Conservation (phyloP, 2,888 invertebrate genomes). For the Pocota personata region DNA sequence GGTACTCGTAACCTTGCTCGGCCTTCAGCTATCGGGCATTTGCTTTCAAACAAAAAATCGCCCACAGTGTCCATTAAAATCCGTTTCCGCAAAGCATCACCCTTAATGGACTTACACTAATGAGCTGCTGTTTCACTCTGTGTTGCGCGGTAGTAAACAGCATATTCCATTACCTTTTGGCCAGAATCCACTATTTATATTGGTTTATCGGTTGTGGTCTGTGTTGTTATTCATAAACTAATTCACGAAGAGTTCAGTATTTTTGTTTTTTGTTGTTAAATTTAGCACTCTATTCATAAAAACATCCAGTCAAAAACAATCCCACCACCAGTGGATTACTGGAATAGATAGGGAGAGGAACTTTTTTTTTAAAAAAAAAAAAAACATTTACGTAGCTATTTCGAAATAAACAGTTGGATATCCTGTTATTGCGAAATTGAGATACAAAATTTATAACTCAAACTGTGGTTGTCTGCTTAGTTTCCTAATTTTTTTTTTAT, state of each 20-base stretch:
- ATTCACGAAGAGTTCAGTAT: not conserved
- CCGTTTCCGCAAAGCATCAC: not conserved
- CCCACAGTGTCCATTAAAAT: not conserved
- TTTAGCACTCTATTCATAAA: slow-evolving; percentile 52
- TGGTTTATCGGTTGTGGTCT: slow-evolving; percentile 2
- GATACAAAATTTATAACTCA: slow-evolving; percentile 14
- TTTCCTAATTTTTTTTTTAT: not conserved
- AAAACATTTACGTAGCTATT: slow-evolving; percentile 21
- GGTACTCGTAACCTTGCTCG: not conserved
- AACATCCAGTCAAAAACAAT: slow-evolving; percentile 2
- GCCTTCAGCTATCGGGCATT: not conserved
- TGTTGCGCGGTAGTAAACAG: not conserved
- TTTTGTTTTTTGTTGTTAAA: slow-evolving; percentile 28
- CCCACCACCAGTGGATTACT: not conserved
- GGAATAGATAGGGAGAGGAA: not conserved
- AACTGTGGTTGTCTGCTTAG: slow-evolving; percentile 9
- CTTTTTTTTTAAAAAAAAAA: not conserved
- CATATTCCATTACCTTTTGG: not conserved
- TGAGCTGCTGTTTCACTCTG: not conserved
- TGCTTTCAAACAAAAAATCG: not conserved
- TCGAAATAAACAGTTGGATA: slow-evolving; percentile 44
- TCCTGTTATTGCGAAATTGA: slow-evolving; percentile 50
- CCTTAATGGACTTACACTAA: not conserved
- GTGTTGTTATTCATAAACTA: slow-evolving; percentile 25
- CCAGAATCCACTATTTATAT: slow-evolving; percentile 1